Percentiles rank a stretch among this genome's conserved stretches.
phyloP scores from a whole-genome alignment of 2,888 invertebrate genomes.

The Acanthopleura granulata region DNA sequence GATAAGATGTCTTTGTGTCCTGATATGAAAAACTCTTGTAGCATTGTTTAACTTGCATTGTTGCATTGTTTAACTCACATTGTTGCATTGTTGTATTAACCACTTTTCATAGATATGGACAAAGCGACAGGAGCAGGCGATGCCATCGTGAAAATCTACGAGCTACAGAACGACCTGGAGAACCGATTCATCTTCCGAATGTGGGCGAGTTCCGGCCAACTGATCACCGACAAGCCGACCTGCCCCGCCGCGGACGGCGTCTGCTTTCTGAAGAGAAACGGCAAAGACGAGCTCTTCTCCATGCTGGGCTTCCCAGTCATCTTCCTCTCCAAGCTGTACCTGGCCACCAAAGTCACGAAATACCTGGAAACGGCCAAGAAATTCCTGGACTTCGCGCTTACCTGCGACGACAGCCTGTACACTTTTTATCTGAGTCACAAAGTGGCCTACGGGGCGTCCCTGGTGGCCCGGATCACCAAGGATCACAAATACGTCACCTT shows the following conservation, averaged over 20 bases:
- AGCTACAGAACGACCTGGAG: constrained; percentile 17
- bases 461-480: constrained; percentile 23
- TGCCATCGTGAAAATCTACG: constrained; percentile 17
- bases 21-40: too few relatives aligned
- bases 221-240: constrained; percentile 12
- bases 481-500: constrained; percentile 22
- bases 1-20: too few relatives aligned
- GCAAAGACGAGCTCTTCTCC: constrained; percentile 18
- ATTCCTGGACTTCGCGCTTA: constrained; percentile 22
- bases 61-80: too few relatives aligned
- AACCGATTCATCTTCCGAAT: constrained; percentile 14
- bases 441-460: constrained; percentile 24
- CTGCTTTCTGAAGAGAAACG: constrained; percentile 24
- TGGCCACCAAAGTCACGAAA: constrained; percentile 20
- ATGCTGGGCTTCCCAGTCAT: constrained; percentile 24
- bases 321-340: constrained; percentile 20
- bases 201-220: constrained; percentile 13
- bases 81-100: not conserved
- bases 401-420: constrained; percentile 20
- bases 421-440: constrained; percentile 24
- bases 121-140: constrained; percentile 17
- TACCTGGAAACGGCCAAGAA: constrained; percentile 13
- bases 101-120: constrained; percentile 11
- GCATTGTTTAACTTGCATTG: too few relatives aligned
- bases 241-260: constrained; percentile 14